Conservation (phyloP, 2,888 invertebrate genomes). For the Pristionchus fissidentatus region DNA sequence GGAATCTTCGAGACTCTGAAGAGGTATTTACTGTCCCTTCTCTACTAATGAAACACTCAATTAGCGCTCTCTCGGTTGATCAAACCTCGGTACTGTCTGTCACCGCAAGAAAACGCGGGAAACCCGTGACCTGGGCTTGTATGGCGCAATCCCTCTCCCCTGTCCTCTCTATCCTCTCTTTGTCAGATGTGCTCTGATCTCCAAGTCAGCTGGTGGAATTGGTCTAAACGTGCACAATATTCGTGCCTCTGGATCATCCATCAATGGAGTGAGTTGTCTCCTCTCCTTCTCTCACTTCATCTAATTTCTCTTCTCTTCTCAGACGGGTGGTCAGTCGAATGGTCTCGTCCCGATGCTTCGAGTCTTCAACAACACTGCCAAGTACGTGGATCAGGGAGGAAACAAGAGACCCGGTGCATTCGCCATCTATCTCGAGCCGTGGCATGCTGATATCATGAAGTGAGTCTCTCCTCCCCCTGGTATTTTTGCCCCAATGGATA, state of each 20-base stretch:
- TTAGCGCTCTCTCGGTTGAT: too few relatives aligned
- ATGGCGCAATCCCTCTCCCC: neutral
- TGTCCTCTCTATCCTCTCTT: conserved; percentile 83
- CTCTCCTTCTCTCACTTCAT: neutral
- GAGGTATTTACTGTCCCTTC: conserved; percentile 52
- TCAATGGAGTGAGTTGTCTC: conserved; percentile 83
- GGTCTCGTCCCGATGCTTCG: conserved; percentile 95
- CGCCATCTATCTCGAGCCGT: conserved; percentile 97
- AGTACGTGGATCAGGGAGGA: conserved; percentile 97
- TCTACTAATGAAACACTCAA: too few relatives aligned
- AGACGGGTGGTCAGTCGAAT: conserved; percentile 92
- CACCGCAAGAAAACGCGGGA: too few relatives aligned
- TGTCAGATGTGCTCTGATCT: conserved; percentile 90
- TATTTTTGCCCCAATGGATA: too few relatives aligned
- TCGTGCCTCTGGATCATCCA: conserved; percentile 90
- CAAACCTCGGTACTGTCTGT: too few relatives aligned
- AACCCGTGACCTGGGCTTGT: too few relatives aligned
- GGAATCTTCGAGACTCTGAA: conserved; percentile 74
- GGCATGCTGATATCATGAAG: conserved; percentile 97
- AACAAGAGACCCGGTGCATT: conserved; percentile 97
- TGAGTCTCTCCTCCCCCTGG: too few relatives aligned
- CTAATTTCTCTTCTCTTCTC: conserved; percentile 46
- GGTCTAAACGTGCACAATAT: conserved; percentile 96
- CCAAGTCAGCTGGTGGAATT: conserved; percentile 96
- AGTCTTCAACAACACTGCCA: conserved; percentile 94